Percentiles rank a stretch among this genome's conserved stretches.
Conservation (phyloP, 1,140 invertebrate genomes). For the Steinernema khuongi region DNA sequence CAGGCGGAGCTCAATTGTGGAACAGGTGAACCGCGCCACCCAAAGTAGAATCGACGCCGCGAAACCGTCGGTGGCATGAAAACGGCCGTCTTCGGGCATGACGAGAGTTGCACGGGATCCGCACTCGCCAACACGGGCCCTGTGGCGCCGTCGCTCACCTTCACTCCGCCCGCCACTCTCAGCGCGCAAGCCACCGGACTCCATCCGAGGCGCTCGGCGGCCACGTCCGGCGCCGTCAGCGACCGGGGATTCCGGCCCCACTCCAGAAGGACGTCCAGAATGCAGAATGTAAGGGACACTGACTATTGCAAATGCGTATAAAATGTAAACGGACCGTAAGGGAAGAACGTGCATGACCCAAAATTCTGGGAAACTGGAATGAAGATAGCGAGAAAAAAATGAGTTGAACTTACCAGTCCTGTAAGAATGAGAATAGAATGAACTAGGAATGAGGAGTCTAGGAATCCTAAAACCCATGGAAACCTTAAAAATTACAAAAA, state of each 20-base stretch:
- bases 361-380: no score
- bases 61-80: conserved; percentile 37
- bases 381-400: no score
- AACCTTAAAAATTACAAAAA: no score
- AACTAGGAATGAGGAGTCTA: no score
- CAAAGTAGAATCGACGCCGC: neutral
- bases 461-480: no score
- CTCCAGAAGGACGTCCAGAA: conserved; percentile 42
- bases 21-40: neutral
- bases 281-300: conserved; percentile 45
- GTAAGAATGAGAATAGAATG: no score
- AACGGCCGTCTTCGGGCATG: conserved; percentile 50
- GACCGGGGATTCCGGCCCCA: conserved; percentile 16
- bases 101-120: conserved; percentile 35
- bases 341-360: neutral
- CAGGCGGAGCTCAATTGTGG: neutral
- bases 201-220: conserved; percentile 15
- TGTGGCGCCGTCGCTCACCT: conserved; percentile 47
- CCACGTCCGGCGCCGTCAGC: conserved; percentile 2
- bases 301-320: neutral
- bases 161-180: conserved; percentile 44
- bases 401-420: no score
- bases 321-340: neutral
- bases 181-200: conserved; percentile 16
- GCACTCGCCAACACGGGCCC: conserved; percentile 26